Evolutionary conservation across 2,888 invertebrate genomes (phyloP).

Genomic region (Trichacis sp.): DNA sequence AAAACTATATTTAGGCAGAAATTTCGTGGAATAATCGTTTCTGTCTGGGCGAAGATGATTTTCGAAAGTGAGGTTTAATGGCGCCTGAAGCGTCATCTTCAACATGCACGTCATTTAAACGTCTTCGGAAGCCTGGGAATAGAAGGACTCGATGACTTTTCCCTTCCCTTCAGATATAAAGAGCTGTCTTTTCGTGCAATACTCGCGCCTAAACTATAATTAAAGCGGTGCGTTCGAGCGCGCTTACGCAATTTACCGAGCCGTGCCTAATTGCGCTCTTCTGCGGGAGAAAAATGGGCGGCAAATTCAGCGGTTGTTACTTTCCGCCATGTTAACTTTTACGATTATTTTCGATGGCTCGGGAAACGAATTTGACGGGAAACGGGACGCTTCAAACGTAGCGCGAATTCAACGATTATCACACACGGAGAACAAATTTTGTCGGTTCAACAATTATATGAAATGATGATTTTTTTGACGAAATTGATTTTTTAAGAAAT

Average conservation of each 20-base stretch:
- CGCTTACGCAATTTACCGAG: constrained; percentile 47
- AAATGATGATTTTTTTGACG: too few relatives aligned
- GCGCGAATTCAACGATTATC: too few relatives aligned
- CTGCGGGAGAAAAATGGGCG: constrained; percentile 42
- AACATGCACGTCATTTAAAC: constrained; percentile 16
- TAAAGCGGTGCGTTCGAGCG: constrained; percentile 47
- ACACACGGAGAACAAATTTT: neutral
- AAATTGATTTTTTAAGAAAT: too few relatives aligned
- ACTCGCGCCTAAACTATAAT: constrained; percentile 45
- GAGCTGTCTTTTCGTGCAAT: constrained; percentile 38
- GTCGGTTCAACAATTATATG: too few relatives aligned
- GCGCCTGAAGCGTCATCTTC: neutral
- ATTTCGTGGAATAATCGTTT: too few relatives aligned
- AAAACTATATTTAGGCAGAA: too few relatives aligned
- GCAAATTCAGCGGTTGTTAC: constrained; percentile 42
- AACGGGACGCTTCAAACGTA: neutral
- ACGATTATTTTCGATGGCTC: constrained; percentile 24
- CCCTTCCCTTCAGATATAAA: constrained; percentile 31
- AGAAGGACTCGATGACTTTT: constrained; percentile 28
- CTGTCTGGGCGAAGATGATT: constrained; percentile 14
- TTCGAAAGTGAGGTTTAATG: constrained; percentile 15
- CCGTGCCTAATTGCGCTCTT: constrained; percentile 45
- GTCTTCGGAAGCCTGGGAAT: constrained; percentile 33
- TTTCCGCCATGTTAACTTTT: constrained; percentile 14
- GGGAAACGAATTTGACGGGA: neutral